Base-by-base conservation (phyloP, 2,797 vertebrate species). In the Amblyopsis hoosieri region DNA sequence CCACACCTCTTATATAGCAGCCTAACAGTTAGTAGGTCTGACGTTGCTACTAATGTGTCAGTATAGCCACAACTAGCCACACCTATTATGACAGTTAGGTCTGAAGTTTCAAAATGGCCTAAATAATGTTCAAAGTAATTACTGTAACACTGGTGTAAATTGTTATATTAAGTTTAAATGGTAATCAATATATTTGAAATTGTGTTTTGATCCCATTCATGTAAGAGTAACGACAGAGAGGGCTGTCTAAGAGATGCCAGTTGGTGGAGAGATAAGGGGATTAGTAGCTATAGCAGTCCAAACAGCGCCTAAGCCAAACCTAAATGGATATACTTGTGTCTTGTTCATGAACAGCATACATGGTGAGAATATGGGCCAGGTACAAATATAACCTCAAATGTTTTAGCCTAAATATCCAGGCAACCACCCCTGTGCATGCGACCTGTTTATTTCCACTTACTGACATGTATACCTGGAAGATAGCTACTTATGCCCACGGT, bases 191-290 rank as follows among this genome's bases (percentile, higher is more conserved):
- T 29, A 29, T 29, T 29, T 29, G 23, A 29, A 29, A 29, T 29
- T 29, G 14, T 51, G n/a, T 51, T 9, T 29, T 23, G 6, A 54
- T 29, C 8, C 10, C 19, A 42, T 42, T 42, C 37, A 42, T 42
- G 37, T 9, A 7, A 42, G 7, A 7, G 8, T 42, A 42, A 42
- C 2, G 17, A 19, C 10, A 12, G 57, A 57, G 64, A 66, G 55
- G 13, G 53, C 57, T 63, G 9, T 31, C 69, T 62, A 19, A 49
- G 50, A 69, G 72, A 64, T 66, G 72, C 66, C 61, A 56, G 69
- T 81, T 72, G 58, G 80, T 57, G 62, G 66, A 65, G 69, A 79
- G 83, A 81, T 90, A 81, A 85, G 82, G 78, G 81, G 85, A 88
- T 89, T 88, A 90, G 75, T 10, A 11, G 57, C 51, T 45, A 66